Base-by-base conservation (phyloP, 2,113 vertebrate species). In the Apeltes quadracus region DNA sequence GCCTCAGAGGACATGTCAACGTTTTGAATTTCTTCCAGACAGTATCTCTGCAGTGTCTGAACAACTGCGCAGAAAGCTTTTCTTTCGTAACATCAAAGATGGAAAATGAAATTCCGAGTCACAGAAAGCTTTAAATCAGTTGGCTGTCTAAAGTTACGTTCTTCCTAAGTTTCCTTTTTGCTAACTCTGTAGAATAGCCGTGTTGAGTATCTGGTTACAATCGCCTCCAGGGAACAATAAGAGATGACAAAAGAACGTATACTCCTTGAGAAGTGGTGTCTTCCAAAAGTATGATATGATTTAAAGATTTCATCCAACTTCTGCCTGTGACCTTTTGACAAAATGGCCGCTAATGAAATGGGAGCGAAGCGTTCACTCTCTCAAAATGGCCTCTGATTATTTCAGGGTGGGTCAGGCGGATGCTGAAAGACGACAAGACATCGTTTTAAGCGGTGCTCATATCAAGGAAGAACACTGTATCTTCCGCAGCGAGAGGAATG, bases 391-490 rank as follows among this genome's bases (percentile, higher is more conserved):
- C 70, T 68, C 71, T 77, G 57, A 71, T 78, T 59, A 4, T 89
- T 87, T 62, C 90, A 99, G 98, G 93, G 97, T 99, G 64, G 98
- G 98, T 64, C 97, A 98, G 64, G 95, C 97, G 2, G 97, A 98
- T 25, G 94, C 97, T 3, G 96, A 98, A 79, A 92, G 97, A 66
- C 94, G 97, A 48, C 98, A 99, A 81, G 98, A 99, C 91, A 99
- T 99, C 1, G 97, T 99, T 11, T 87, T 99, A 75, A 99, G 97
- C 6, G 98, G 98, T 7, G 97, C 97, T 11, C 97, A 99, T 44
- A 99, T 99, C 90, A 97, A 93, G 85, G 98, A 99, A 46, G 97
- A 99, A 51, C 98, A 99, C 84, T 99, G 98, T 76, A 81, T 98
- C 84, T 99, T 99, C 89, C 93, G 96, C 69, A 99, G 98, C 0